Conservation (phyloP, 2,797 vertebrate species). For the Aldrovandia affinis region DNA sequence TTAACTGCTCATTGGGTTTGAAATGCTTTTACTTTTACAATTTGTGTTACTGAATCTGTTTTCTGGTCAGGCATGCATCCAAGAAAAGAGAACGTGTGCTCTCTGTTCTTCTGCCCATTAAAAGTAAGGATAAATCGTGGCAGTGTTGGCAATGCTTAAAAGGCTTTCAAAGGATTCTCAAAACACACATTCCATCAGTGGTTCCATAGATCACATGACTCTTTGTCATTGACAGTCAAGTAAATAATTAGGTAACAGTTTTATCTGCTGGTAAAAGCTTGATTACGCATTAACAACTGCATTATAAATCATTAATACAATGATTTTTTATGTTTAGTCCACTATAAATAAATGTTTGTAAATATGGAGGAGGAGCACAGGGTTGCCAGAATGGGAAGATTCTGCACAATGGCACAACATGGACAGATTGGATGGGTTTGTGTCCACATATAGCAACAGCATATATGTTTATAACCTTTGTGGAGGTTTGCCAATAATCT, state of each 20-base stretch:
- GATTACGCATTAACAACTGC: background rate
- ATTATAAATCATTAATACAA: constrained; percentile 22
- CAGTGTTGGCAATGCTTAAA: background rate
- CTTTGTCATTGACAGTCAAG: constrained; percentile 3
- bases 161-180: too few species aligned
- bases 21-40: background rate
- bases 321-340: background rate
- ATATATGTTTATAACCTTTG: background rate
- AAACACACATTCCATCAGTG: too few species aligned
- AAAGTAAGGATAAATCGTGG: background rate
- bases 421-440: background rate
- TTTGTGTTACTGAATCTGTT: background rate
- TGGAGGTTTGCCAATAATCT: background rate
- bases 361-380: background rate
- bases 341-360: background rate
- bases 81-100: background rate
- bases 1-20: background rate
- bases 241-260: background rate
- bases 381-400: background rate
- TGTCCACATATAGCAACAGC: background rate
- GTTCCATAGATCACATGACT: background rate
- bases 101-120: background rate
- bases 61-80: background rate
- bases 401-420: background rate
- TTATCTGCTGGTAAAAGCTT: background rate